Percentiles rank a stretch among this genome's conserved stretches.
phyloP scores from a whole-genome alignment of 1,140 invertebrate genomes.

The Papilio xuthus region DNA sequence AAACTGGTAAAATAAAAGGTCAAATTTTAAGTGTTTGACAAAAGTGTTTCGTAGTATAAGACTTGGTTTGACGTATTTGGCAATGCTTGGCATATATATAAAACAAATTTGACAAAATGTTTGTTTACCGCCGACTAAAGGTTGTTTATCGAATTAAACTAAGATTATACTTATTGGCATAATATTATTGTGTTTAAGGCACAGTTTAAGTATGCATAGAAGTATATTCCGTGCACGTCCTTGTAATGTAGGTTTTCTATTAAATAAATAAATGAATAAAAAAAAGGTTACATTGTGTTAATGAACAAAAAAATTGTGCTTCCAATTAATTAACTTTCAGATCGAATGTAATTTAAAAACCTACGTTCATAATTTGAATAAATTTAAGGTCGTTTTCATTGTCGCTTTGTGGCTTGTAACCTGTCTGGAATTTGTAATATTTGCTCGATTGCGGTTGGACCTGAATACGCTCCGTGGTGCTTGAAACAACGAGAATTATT shows the following conservation, averaged over 20 bases:
- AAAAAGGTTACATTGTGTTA: too few relatives aligned
- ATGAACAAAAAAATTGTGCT: too few relatives aligned
- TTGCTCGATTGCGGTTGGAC: slow-evolving; percentile 4
- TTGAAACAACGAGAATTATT: background rate
- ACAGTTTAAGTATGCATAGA: background rate
- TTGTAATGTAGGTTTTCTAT: background rate
- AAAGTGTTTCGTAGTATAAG: too few relatives aligned
- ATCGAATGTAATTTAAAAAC: background rate
- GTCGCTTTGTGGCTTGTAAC: background rate
- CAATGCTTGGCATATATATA: too few relatives aligned
- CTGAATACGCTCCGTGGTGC: background rate
- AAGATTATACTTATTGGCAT: too few relatives aligned
- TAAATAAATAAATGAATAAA: background rate
- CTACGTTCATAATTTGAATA: background rate
- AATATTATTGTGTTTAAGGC: background rate
- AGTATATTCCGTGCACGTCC: background rate
- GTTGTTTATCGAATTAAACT: too few relatives aligned
- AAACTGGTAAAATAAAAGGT: background rate
- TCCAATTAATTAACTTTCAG: background rate
- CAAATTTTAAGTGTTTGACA: background rate
- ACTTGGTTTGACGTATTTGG: too few relatives aligned
- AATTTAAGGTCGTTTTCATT: slow-evolving; percentile 19
- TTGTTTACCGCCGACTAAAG: background rate
- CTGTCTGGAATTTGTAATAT: slow-evolving; percentile 19
- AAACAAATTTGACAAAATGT: background rate